Percentiles rank a stretch among this genome's conserved stretches.
Evolutionary conservation across 2,113 vertebrate species (phyloP).

Genomic region (Tachuris rubrigastra): DNA sequence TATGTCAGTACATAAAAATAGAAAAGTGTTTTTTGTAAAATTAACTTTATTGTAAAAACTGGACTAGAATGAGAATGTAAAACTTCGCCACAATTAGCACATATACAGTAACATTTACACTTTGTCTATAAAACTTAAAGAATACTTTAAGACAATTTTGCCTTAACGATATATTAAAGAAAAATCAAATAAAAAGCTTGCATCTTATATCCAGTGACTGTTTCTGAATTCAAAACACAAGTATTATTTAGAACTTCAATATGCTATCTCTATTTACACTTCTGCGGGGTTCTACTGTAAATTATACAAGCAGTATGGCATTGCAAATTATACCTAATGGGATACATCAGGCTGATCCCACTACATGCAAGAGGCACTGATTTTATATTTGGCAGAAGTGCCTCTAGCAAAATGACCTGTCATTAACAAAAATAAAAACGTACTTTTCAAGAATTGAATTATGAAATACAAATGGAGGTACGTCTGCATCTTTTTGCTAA

Average conservation of each 20-base stretch:
- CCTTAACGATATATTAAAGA: neutral
- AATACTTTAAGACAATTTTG: conserved; percentile 10
- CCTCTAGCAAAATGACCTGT: conserved; percentile 6
- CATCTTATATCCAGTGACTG: conserved; percentile 48
- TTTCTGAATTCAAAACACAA: conserved; percentile 39
- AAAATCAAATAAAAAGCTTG: conserved; percentile 20
- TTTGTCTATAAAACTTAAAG: conserved; percentile 57
- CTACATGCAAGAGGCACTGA: conserved; percentile 16
- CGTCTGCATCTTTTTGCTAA: conserved; percentile 53
- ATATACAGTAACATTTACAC: conserved; percentile 61
- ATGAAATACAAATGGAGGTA: conserved; percentile 71
- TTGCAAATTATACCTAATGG: conserved; percentile 20
- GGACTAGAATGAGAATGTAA: conserved; percentile 69
- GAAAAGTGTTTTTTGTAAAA: conserved; percentile 80
- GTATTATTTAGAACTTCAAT: conserved; percentile 31
- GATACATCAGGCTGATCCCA: conserved; percentile 17
- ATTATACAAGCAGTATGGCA: conserved; percentile 51
- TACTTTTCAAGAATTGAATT: neutral
- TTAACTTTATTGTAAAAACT: conserved; percentile 71
- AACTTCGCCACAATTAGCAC: conserved; percentile 58
- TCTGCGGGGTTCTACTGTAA: neutral
- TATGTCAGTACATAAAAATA: conserved; percentile 91
- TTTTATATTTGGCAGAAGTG: conserved; percentile 53
- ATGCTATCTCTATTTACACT: conserved; percentile 24
- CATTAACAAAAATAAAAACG: neutral